phyloP scores from a whole-genome alignment of 2,113 vertebrate species.

The Ranitomeya variabilis region DNA sequence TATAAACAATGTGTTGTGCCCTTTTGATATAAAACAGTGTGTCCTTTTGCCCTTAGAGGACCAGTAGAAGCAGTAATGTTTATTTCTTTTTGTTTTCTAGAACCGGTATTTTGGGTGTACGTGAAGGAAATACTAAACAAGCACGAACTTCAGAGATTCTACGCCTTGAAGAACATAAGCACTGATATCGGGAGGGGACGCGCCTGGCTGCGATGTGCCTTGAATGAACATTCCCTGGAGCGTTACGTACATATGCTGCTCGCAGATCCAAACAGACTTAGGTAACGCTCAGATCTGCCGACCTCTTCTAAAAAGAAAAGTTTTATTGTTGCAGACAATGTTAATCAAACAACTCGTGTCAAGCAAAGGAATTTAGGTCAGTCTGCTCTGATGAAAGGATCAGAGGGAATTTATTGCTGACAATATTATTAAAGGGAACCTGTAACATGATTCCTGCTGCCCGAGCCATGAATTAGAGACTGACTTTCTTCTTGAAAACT shows the following conservation, averaged over 20 bases:
- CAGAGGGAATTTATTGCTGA: neutral
- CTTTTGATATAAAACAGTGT: no score
- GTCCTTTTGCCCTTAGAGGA: neutral
- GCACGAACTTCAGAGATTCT: conserved; percentile 93
- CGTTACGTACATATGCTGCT: conserved; percentile 91
- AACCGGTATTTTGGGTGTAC: conserved; percentile 93
- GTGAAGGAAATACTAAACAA: conserved; percentile 94
- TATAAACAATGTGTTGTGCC: no score
- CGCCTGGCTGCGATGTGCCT: conserved; percentile 93
- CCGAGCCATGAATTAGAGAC: no score
- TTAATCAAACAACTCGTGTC: neutral
- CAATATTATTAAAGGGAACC: neutral
- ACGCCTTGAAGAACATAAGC: conserved; percentile 83
- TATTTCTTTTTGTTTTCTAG: conserved; percentile 65
- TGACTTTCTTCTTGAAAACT: no score
- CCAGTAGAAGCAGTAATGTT: neutral
- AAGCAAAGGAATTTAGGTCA: neutral
- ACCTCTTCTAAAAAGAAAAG: neutral
- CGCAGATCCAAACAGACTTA: conserved; percentile 83
- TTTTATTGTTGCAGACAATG: neutral
- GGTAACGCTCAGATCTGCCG: conserved; percentile 70
- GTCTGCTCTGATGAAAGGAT: neutral
- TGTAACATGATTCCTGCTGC: no score
- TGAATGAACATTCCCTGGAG: conserved; percentile 96
- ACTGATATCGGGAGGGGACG: conserved; percentile 89